phyloP scores from a whole-genome alignment of 2,113 vertebrate genomes.

The Arothron firmamentum region DNA sequence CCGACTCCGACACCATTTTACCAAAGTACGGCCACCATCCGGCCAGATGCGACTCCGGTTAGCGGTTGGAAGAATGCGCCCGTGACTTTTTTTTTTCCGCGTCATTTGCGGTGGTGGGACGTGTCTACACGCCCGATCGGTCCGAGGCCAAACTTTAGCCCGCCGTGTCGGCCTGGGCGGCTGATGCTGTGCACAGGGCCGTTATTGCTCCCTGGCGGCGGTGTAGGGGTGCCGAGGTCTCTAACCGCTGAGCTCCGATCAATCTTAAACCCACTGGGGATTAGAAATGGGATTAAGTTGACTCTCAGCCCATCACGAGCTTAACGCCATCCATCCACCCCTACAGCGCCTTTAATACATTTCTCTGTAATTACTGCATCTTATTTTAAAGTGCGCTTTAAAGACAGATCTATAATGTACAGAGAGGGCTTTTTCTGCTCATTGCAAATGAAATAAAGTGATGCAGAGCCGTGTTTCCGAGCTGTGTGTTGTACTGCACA shows the following conservation, averaged over 20 bases:
- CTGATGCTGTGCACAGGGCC: slow-evolving; percentile 27
- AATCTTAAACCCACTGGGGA: slow-evolving; percentile 43
- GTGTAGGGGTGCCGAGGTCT: slow-evolving; percentile 20
- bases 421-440: slow-evolving; percentile 6
- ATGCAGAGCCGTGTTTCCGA: slow-evolving; percentile 15
- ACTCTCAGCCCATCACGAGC: slow-evolving; percentile 38
- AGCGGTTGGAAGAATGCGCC: slow-evolving; percentile 22
- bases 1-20: too few species aligned
- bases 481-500: slow-evolving; percentile 1
- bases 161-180: slow-evolving; percentile 36
- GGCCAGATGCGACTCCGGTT: slow-evolving; percentile 25
- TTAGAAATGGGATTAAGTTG: slow-evolving; percentile 64
- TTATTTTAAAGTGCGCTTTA: slow-evolving; percentile 22
- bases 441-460: slow-evolving; percentile 10
- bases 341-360: slow-evolving; percentile 31
- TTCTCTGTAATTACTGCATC: slow-evolving; percentile 29
- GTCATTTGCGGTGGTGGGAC: slow-evolving; percentile 38
- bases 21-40: slow-evolving; percentile 13
- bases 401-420: slow-evolving; percentile 11
- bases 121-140: slow-evolving; percentile 11
- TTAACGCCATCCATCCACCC: slow-evolving; percentile 40
- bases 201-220: slow-evolving; percentile 35
- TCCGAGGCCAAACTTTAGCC: slow-evolving; percentile 20
- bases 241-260: slow-evolving; percentile 52
- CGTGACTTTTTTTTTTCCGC: slow-evolving; percentile 34